Evolutionary conservation across 1,140 invertebrate species (phyloP), one percentile per base, ranked within the genome.

Genomic region (Cotesia vestalis): DNA sequence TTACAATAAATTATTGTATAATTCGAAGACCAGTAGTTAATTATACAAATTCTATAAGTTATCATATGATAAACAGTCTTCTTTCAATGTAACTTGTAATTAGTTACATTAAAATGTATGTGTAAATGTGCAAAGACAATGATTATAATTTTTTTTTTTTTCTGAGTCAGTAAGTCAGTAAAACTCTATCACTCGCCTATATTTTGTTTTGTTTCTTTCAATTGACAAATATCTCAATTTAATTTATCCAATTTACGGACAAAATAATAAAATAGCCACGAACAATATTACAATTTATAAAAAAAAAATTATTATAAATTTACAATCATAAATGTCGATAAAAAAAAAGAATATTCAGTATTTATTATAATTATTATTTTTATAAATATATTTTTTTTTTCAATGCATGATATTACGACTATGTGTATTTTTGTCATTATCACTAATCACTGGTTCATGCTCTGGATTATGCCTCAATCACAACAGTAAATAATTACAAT

Each of bases 361-460:
- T 46, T 46, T 11, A 46, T 6, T 46, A 46, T 6, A 46, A 9
- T 40, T 40, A 40, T 6, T 8, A 8, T 40, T n/a, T n/a, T n/a
- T 40, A 40, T 40, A 40, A 40, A 40, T 40, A 46, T 62, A n/a
- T 51, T 52, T 46, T 53, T 66, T 66, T 53, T 11, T 66, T 52
- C 64, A 66, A 66, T 53, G 51, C n/a, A 66, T 34, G 38, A 35
- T 66, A 20, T 46, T 46, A 20, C 11, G 12, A 57, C 17, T 17
- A 57, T 57, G 17, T 57, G 14, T 57, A 9, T 46, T 46, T 46
- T 46, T 46, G 40, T 46, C 40, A 46, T 46, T 46, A 46, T 46
- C 40, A 9, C 40, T 46, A 46, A 46, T 46, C 40, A 46, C 40
- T 46, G 40, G 40, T 46, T 46, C 40, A 46, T 46, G 40, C 40